Conservation (phyloP, 2,113 vertebrate species). For the Centrocercus urophasianus region DNA sequence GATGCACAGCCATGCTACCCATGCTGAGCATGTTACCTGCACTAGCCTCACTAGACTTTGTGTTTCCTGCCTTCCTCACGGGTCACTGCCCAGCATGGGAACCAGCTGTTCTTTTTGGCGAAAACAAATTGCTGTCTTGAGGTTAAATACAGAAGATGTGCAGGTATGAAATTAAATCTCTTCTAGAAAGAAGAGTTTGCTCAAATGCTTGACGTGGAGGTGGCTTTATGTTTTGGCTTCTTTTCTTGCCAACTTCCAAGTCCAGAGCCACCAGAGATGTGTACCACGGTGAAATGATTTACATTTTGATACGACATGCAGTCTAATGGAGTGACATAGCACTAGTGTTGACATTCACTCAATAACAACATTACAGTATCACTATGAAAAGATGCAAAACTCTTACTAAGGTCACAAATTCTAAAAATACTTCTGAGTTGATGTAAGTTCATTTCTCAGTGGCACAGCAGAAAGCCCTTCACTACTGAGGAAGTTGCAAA, state of each 20-base stretch:
- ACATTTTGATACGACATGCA: background rate
- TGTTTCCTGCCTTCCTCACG: slow-evolving; percentile 33
- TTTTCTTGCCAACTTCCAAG: background rate
- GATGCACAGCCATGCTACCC: background rate
- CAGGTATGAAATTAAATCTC: background rate
- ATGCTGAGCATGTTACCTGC: slow-evolving; percentile 28
- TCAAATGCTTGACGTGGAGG: background rate
- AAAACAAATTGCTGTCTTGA: background rate
- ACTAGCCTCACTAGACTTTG: slow-evolving; percentile 4
- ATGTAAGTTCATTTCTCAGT: background rate
- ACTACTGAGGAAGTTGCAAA: background rate
- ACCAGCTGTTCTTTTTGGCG: background rate
- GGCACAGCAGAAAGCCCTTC: background rate
- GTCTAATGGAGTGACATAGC: background rate
- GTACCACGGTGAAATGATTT: background rate
- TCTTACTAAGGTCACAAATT: background rate
- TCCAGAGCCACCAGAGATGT: background rate
- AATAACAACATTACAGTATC: background rate
- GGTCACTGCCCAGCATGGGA: slow-evolving; percentile 16
- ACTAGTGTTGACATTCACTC: background rate
- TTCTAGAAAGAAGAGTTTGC: background rate
- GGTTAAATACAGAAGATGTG: background rate
- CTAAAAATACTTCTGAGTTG: background rate
- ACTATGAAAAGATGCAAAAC: background rate
- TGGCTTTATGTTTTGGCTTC: background rate